Evolutionary conservation across 2,797 vertebrate genomes (phyloP), one percentile per base, ranked within the genome.

Genomic region (Brachyrhaphis roseni): DNA sequence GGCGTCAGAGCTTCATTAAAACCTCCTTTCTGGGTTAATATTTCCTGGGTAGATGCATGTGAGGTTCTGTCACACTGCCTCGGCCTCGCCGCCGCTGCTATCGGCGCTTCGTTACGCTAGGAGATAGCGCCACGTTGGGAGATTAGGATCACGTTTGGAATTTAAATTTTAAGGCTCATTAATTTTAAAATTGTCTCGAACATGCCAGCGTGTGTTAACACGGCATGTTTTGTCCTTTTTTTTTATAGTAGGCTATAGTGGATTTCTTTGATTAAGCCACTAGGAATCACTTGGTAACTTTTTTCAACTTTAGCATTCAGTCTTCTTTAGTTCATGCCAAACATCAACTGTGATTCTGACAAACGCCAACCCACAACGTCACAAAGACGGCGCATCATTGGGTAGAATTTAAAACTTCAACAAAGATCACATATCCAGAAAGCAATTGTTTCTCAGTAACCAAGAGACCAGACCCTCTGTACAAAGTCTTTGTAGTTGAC

Each of bases 151-250:
- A 36, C 78, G 66, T 86, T 90, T 75, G 82, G 82, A 93, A 94
- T 94, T 84, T 90, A 93, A 92, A 90, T 90, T 92, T 87, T 86
- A 93, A 86, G 91, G 81, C 89, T 93, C 92, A 86, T 93, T 93
- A 86, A 93, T 86, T 91, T 89, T 90, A 88, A 91, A 94, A 91
- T 89, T 80, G 73, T 53, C 89, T 82, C 79, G 90, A 85, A 84
- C 89, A 86, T 74, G 72, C 81, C 79, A 82, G 84, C 73, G 87
- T 87, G 85, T 87, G 89, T 91, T 90, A 90, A 91, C 89, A 92
- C 1, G 66, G 74, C 88, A 81, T 59, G 78, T 90, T 89, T 87
- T 43, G 74, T 75, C 73, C 45, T 78, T 88, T 72, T 45, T 46
- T 1, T 10, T 10, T 43, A 51, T 20, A 51, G 18, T n/a, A n/a